Base-by-base conservation (phyloP, 2,888 invertebrate species). In the Smittia sp. region DNA sequence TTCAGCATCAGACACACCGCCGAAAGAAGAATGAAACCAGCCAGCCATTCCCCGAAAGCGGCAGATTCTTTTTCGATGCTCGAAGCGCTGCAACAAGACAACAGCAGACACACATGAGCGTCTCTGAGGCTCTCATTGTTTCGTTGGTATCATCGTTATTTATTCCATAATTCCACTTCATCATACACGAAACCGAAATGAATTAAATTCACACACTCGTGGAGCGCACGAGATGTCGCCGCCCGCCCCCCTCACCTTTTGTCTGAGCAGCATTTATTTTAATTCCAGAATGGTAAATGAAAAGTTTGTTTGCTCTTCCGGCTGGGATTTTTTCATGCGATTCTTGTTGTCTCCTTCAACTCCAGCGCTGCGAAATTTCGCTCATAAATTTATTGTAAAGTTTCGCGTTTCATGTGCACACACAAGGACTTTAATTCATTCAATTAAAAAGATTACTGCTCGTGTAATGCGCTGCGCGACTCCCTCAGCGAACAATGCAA, bases 281-380 rank as follows among this genome's bases (percentile, higher is more conserved):
- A 63, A 63, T 63, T 63, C 15, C 15, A 63, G 27, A 63, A 27
- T 63, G 63, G 63, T n/a, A 63, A 62, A 62, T 62, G 62, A 62
- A 63, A 63, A 63, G 25, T 63, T 58, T 18, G 20, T 62, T 63
- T 63, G 63, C 4, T 9, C 20, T 62, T 62, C 4, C 22, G 4
- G 9, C 22, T 18, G 22, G n/a, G 22, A 24, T 25, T 63, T 25
- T 63, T 27, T 63, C 27, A 27, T 63, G 18, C 9, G 6, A 3
- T 18, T 58, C 7, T 22, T 46, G 52, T 46, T 46, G 2, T 46
- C 22, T 58, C 20, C 58, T 18, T 9, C 58, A 18, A 18, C 27
- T 63, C 25, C 25, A 63, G 27, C 58, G 15, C 4, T n/a, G 15
- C 52, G 39, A 13, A 39, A 9, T 39, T 39, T 46, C 46, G 46